Base-by-base conservation (phyloP, 1,140 invertebrate species). In the Lordiphosa mommai region DNA sequence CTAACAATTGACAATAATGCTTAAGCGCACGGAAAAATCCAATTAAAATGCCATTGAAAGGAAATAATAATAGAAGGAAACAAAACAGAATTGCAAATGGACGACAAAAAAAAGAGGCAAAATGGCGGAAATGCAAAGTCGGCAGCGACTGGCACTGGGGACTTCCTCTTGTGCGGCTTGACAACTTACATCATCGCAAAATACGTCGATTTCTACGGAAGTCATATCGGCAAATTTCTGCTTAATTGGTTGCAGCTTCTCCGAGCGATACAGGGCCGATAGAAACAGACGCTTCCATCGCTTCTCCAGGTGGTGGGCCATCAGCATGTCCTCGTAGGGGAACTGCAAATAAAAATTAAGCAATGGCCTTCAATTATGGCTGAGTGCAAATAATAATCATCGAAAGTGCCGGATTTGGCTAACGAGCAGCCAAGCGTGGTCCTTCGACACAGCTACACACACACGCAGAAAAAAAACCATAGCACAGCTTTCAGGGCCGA, bases 221-320 rank as follows among this genome's bases (percentile, higher is more conserved):
- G 94, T 95, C 69, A 95, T 89, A 61, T 94, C 92, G 10, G 94
- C 94, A 88, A 97, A 98, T 72, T 94, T 92, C 23, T 93, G 92
- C 71, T 93, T 94, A 4, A 94, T 94, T 51, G 92, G 91, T 66
- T 95, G 92, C 32, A 95, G 86, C 4, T 92, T 93, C 40, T 92
- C 92, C 8, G 91, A 90, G 52, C 94, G 90, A 85, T 92, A 94
- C 7, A 95, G 72, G 0, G 93, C 92, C 1, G 91, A 92, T 38
- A 93, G 90, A 68, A 93, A 94, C 10, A 94, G 77, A 5, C 90
- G 90, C 48, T 93, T 91, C 94, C 94, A 95, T 1, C 93, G 91
- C 38, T 91, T 88, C 88, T 94, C 91, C 8, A 95, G 73, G 49
- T 89, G 88, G 67, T 92, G 90, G 1, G 93, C 91, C 70, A 92